These are phyloP conservation scores for Urosaurus nigricauda DNA, from an alignment of 2,797 vertebrate genomes.

Conservation along the genomic window DNA sequence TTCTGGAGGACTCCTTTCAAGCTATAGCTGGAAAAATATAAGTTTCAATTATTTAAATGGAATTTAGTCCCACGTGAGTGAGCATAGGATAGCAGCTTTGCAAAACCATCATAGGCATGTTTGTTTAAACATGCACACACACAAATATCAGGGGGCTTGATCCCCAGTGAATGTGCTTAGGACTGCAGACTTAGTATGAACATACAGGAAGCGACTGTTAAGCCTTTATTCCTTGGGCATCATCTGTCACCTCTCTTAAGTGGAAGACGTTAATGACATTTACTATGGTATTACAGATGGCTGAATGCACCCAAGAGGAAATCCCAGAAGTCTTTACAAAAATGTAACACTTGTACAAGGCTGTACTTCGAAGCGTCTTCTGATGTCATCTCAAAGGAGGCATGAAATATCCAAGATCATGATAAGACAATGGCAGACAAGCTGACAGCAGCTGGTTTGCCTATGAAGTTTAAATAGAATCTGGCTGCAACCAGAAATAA, in stretches of 20 bases:
- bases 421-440: conserved; percentile 21
- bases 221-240: not conserved
- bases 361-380: conserved; percentile 21
- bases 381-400: conserved; percentile 27
- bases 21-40: not conserved
- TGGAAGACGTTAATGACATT: conserved; percentile 16
- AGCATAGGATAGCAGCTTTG: not conserved
- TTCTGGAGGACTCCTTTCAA: not conserved
- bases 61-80: not conserved
- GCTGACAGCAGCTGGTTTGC: not conserved
- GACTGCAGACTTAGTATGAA: not conserved
- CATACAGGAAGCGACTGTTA: not conserved
- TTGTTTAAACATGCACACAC: not conserved
- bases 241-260: conserved; percentile 11
- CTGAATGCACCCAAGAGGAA: conserved; percentile 14
- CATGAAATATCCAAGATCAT: not conserved
- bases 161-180: not conserved
- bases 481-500: conserved; percentile 16
- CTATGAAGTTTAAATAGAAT: conserved; percentile 6
- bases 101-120: not conserved
- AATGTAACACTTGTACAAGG: not conserved
- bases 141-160: not conserved
- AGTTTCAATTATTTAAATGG: not conserved
- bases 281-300: not conserved
- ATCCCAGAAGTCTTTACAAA: conserved; percentile 28